phyloP scores from a whole-genome alignment of 2,113 vertebrate species.

The Mystacornis crossleyi region DNA sequence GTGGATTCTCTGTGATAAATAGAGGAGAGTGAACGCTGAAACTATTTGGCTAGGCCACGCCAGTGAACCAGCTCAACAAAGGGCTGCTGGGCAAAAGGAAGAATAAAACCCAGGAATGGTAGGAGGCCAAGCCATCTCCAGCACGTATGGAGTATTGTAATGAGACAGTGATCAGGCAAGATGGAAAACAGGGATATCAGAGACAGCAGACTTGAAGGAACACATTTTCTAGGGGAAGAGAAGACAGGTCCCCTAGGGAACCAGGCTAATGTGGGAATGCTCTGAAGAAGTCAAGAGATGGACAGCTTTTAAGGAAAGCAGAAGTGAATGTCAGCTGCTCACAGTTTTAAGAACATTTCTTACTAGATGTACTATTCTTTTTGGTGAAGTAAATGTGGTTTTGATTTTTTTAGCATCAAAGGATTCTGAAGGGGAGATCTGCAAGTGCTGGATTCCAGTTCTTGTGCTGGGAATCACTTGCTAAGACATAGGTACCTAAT shows the following conservation, averaged over 20 bases:
- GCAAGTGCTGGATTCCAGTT: background rate
- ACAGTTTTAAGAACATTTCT: background rate
- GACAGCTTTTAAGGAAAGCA: background rate
- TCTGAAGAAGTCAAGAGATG: background rate
- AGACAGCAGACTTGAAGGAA: background rate
- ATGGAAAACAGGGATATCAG: background rate
- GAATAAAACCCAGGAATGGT: background rate
- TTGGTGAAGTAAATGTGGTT: background rate
- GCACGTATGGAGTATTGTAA: background rate
- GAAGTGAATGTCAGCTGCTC: background rate
- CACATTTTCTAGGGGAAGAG: background rate
- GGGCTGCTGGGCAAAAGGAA: background rate
- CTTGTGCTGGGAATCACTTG: background rate
- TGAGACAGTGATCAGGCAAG: background rate
- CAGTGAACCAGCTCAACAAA: background rate
- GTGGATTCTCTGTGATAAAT: background rate
- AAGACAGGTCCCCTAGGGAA: background rate
- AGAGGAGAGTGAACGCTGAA: fast-evolving
- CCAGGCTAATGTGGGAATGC: background rate
- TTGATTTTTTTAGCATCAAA: background rate
- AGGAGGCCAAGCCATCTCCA: background rate
- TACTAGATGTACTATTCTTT: background rate
- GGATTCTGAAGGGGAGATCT: background rate
- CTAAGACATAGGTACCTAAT: background rate
- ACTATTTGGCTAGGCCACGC: background rate